Base-by-base conservation (phyloP, 2,113 vertebrate genomes). In the Melanocharis versteri region DNA sequence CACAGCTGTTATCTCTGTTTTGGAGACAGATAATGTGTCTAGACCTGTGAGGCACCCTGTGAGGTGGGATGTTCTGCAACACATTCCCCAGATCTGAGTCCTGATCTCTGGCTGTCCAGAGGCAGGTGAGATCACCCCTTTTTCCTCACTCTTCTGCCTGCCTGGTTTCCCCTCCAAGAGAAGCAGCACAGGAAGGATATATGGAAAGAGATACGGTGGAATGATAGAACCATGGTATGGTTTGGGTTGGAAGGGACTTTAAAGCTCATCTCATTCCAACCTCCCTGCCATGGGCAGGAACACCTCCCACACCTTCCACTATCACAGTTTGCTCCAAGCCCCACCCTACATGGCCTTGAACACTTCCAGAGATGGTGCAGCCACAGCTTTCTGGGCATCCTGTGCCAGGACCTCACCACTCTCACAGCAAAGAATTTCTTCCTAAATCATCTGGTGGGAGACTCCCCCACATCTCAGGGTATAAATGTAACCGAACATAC, bases 321-420 rank as follows among this genome's bases (percentile, higher is more conserved):
- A 27, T 0, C 0, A 30, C 39, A 60, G 24, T 5, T 3, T 60
- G 13, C 39, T 82, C n/a, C 47, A 20, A 75, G 45, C 11, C 30
- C 30, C 20, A 31, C 2, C 30, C 24, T 11, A 17, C 24, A 2
- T 27, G 30, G 24, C 42, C 28, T 39, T 61, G 47, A 7, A 30
- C 22, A 58, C 33, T 58, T 51, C 37, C 23, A 81, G 44, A 13
- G 14, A 27, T 68, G 37, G 22, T 27, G 1, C 33, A 77, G 22
- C 22, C 53, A 58, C 53, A 68, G 0, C 22, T 37, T 51, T 51
- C 31, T 68, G 71, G 6, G 6, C 21, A 27, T 31, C 26, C 13
- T 66, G 35, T 50, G 16, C 44, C 31, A 66, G 44, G 10, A 1
- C 31, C 21, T 68, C 72, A 68, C 23, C 33, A 23, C 45, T 3